Base-by-base conservation (phyloP, 1,140 invertebrate genomes). In the Drosophila aff. region DNA sequence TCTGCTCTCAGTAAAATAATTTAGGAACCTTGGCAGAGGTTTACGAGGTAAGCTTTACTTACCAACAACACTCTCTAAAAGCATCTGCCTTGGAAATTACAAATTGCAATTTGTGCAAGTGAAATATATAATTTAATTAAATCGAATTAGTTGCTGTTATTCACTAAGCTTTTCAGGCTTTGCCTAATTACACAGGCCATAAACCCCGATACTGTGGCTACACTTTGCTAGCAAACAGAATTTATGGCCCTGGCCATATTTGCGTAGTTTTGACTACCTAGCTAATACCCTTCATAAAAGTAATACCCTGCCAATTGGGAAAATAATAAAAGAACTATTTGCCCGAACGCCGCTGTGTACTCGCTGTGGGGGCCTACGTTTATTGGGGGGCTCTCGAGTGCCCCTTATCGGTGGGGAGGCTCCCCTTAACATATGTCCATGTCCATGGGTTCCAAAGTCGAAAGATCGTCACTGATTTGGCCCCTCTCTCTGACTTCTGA, bases 381-480 rank as follows among this genome's bases (percentile, higher is more conserved):
- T 73, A 73, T 71, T 58, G 41, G 52, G 15, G 67, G 15, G 46
- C 68, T 36, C 26, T 73, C 23, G 31, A 73, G 53, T 73, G 38
- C 13, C 33, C 36, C 53, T 73, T 73, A 73, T 73, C 69, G 41
- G 38, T 13, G 40, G 18, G 41, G 38, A 13, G 40, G 26, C 44
- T 28, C 23, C 63, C 36, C 18, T 61, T 18, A 26, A 21, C 53
- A 73, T 60, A 40, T 72, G 38, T 53, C 21, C 1, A 40, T 72
- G 38, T 53, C 21, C 1, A 7, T 8, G 8, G 10, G 28, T 28
- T 36, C 31, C 50, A 77, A 78, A 78, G 75, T 78, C 75, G 47
- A 69, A 77, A 78, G 75, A 78, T 57, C 31, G 33, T 23, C 33
- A 76, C 47, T 74, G 16, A 74, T 21, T 49, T 31, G 11, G 2